phyloP scores from a whole-genome alignment of 2,113 vertebrate genomes.

The Acrocephalus arundinaceus region DNA sequence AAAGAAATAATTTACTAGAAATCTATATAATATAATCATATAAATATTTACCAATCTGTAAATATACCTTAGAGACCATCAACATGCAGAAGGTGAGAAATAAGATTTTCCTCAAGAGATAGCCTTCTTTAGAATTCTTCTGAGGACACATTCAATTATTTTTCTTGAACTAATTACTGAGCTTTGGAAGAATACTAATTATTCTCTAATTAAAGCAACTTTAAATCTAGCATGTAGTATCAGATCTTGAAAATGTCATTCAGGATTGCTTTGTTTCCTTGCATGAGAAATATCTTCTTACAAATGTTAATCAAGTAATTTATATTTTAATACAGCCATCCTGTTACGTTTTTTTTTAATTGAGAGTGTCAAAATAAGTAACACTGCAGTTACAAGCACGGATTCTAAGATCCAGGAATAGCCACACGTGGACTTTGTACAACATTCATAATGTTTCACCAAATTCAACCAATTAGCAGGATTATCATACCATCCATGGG shows the following conservation, averaged over 20 bases:
- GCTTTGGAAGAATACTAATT: not conserved
- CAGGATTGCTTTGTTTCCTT: not conserved
- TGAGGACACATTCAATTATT: not conserved
- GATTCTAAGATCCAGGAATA: not conserved
- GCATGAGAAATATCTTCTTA: not conserved
- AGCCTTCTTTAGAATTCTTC: not conserved
- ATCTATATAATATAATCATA: not conserved
- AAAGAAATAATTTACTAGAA: not conserved
- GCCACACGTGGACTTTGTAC: not conserved
- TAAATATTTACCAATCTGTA: not conserved
- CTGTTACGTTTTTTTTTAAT: not conserved
- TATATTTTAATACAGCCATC: not conserved
- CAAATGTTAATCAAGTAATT: not conserved
- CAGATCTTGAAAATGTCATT: not conserved
- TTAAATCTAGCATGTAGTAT: not conserved
- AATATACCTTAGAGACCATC: not conserved
- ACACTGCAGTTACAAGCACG: not conserved
- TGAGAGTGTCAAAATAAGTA: not conserved
- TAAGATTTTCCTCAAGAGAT: not conserved
- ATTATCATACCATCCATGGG: not conserved
- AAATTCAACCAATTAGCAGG: not conserved
- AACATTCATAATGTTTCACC: not conserved
- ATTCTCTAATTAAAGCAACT: not conserved
- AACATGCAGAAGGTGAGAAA: not conserved
- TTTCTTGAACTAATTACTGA: not conserved